Evolutionary conservation across 2,797 vertebrate species (phyloP), one percentile per base, ranked within the genome.

Genomic region (Anguilla marmorata): DNA sequence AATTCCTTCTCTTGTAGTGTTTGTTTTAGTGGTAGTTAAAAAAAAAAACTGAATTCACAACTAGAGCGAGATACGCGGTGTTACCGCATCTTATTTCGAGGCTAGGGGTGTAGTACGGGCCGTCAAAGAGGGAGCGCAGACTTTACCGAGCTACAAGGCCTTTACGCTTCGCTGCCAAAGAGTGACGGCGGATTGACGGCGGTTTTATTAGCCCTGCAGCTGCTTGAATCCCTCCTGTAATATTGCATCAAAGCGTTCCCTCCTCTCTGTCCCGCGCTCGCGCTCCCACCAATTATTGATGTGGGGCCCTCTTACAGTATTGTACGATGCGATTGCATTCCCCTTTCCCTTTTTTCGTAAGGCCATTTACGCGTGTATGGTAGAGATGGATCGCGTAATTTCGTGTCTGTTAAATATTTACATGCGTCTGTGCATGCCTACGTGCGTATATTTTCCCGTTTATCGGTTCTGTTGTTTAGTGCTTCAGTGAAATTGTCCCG

Each of bases 141-240:
- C 56, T 69, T 66, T 48, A 1, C 37, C 3, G 48, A 21, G 21
- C 69, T 16, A 21, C 82, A 30, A 56, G 82, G 82, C 19, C 24
- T n/a, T 84, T n/a, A 5, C 45, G 21, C 11, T 12, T 56, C 2
- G 3, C 50, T 48, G 48, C 82, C 27, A 56, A 56, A 50, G 45
- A 50, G 2, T 50, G 52, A 56, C 9, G 9, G 45, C 3, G 6
- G 30, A 86, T 50, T 69, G 63, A 69, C 37, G 5, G 24, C 21
- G 58, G 58, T 37, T 83, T 63, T 63, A 63, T 83, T 84, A 58
- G 52, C 72, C 50, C 45, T 21, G 24, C 24, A 14, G 54, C 41
- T 16, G 86, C 50, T 58, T 11, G 60, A 87, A 66, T 63, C 33
- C 86, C 79, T 30, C 83, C 60, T 21, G 74, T 48, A n/a, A 84